phyloP scores from a whole-genome alignment of 2,113 vertebrate species.

The Garra rufa region DNA sequence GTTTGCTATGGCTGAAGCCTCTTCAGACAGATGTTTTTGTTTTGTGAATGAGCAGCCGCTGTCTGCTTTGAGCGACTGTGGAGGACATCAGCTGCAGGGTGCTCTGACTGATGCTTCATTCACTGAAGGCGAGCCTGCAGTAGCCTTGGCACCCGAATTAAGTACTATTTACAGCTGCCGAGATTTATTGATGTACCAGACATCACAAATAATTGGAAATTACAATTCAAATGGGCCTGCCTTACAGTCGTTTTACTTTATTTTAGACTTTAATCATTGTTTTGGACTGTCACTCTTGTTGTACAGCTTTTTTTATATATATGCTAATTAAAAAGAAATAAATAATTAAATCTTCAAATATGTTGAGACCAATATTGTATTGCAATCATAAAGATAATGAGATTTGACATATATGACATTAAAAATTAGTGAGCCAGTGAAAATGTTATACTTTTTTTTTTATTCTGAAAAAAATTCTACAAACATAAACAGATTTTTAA shows the following conservation, averaged over 20 bases:
- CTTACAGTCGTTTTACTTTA: not conserved
- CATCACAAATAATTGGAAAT: not conserved
- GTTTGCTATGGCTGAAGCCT: not conserved
- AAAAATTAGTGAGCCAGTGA: too few relatives aligned
- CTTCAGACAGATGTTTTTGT: slow-evolving; percentile 17
- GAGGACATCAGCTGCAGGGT: not conserved
- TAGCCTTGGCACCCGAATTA: slow-evolving; percentile 6
- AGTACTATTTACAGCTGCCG: not conserved
- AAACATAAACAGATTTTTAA: too few relatives aligned
- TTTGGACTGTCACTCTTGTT: not conserved
- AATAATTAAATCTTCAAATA: too few relatives aligned
- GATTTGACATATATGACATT: too few relatives aligned
- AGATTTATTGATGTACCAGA: slow-evolving; percentile 24
- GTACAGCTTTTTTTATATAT: too few relatives aligned
- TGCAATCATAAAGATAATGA: too few relatives aligned
- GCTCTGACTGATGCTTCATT: not conserved
- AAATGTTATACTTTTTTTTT: too few relatives aligned
- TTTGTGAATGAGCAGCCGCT: slow-evolving; percentile 7
- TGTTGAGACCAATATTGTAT: too few relatives aligned
- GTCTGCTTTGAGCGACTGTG: not conserved
- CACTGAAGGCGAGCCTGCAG: not conserved
- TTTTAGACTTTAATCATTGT: not conserved
- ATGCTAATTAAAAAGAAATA: too few relatives aligned
- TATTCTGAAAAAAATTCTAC: too few relatives aligned
- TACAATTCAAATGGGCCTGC: not conserved